Base-by-base conservation (phyloP, 2,113 vertebrate species). In the Notarius quadriscutis region DNA sequence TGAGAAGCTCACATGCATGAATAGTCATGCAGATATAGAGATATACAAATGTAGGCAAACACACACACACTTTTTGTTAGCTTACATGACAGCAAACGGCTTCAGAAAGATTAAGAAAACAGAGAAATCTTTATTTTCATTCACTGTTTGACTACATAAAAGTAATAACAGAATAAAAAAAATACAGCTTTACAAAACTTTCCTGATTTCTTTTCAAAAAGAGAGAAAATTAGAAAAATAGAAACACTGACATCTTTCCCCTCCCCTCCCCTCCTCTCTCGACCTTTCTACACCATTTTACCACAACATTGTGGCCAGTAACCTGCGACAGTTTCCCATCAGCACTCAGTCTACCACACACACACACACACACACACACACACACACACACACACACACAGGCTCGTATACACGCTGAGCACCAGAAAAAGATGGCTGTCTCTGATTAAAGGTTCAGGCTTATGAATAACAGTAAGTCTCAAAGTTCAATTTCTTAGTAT, bases 201-300 rank as follows among this genome's bases (percentile, higher is more conserved):
- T 69, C 25, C 50, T 60, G 30, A 25, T 62, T 60, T 34, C 60
- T 34, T 60, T 81, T 58, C 10, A 53, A 53, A 27, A 53, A 81
- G 8, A n/a, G 20, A 81, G 22, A 81, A 27, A 87, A 72, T 53
- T 20, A 79, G 41, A 62, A 65, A 83, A 27, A 75, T 50, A 81
- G 74, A 74, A 14, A 51, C n/a, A 69, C 60, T 67, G 62, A 27
- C 9, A 87, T 93, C 93, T 95, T 95, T 94, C 93, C 93, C 93
- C 91, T 89, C 30, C 93, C 93, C 91, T 89, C 90, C 88, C 88
- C 88, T 85, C 88, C 89, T 89, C 89, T 74, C 67, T 82, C 88
- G 82, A 89, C 93, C 90, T 93, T 94, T 93, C 93, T 92, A 92
- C 91, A 75, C 87, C 92, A 89, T 71, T 60, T 22, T 85, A 69